Conservation (phyloP, 2,888 invertebrate species). For the Ypsolopha sequella region DNA sequence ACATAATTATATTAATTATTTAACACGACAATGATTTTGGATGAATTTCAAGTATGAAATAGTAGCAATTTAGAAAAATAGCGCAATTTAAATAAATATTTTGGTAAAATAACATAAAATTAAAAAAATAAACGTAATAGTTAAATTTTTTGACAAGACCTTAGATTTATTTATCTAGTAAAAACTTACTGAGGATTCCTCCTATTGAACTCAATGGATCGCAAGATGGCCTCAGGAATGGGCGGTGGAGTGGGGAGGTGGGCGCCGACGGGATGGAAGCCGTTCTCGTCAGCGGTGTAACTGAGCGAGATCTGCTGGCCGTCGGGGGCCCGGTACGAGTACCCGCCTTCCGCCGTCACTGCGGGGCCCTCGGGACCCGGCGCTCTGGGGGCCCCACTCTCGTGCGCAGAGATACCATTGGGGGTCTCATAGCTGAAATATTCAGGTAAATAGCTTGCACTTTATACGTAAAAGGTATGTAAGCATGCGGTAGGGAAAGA, state of each 20-base stretch:
- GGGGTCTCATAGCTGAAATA: conserved; percentile 72
- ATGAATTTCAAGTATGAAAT: too few species aligned
- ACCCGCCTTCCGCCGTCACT: conserved; percentile 74
- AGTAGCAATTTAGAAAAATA: too few species aligned
- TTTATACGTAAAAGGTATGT: neutral
- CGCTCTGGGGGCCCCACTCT: conserved; percentile 71
- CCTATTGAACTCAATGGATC: conserved; percentile 58
- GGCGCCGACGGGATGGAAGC: conserved; percentile 74
- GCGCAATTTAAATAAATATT: too few species aligned
- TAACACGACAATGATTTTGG: too few species aligned
- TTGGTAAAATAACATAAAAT: too few species aligned
- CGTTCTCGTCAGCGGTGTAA: conserved; percentile 80
- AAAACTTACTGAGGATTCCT: conserved; percentile 16
- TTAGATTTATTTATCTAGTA: neutral
- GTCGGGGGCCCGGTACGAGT: conserved; percentile 76
- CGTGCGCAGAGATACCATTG: conserved; percentile 73
- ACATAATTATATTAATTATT: too few species aligned
- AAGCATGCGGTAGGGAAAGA: neutral
- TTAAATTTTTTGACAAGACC: too few species aligned
- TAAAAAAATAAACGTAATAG: too few species aligned
- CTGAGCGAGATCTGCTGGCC: conserved; percentile 73
- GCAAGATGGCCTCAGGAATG: conserved; percentile 69
- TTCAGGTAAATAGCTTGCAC: conserved; percentile 4
- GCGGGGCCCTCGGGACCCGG: conserved; percentile 64
- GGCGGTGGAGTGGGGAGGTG: conserved; percentile 73